Evolutionary conservation across 2,797 vertebrate genomes (phyloP).

Genomic region (Silurus aristotelis): DNA sequence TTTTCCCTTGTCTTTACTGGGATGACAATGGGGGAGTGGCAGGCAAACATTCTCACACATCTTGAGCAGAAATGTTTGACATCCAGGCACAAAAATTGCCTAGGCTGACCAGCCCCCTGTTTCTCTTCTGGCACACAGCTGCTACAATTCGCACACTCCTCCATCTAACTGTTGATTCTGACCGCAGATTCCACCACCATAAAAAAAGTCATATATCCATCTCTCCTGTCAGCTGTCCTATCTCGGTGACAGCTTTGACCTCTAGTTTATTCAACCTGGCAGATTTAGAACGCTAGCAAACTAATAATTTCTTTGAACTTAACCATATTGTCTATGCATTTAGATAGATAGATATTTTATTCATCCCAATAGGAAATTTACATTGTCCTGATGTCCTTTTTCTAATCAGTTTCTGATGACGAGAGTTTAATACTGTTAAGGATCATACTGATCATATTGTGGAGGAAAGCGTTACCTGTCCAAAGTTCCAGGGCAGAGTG

Average conservation of each 20-base stretch:
- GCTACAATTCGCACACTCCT: conserved; percentile 64
- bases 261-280: conserved; percentile 7
- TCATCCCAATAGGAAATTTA: too few relatives aligned
- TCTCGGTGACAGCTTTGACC: conserved; percentile 23
- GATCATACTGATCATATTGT: neutral
- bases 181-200: conserved; percentile 47
- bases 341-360: too few relatives aligned
- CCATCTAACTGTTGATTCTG: conserved; percentile 38
- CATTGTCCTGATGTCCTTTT: neutral
- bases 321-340: neutral
- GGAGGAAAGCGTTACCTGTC: conserved; percentile 76
- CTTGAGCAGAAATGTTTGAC: conserved; percentile 58
- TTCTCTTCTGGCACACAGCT: conserved; percentile 56
- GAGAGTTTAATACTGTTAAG: neutral
- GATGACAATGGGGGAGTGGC: neutral
- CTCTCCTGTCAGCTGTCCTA: conserved; percentile 30
- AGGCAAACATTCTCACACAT: conserved; percentile 68
- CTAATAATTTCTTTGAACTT: neutral
- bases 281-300: neutral
- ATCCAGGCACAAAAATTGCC: conserved; percentile 53
- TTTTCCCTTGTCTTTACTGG: neutral
- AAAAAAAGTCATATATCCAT: conserved; percentile 34
- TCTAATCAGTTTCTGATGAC: neutral
- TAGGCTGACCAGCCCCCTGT: conserved; percentile 44
- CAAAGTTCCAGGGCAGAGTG: conserved; percentile 79